Evolutionary conservation across 2,888 invertebrate species (phyloP).

Genomic region (Diaphora mendica): DNA sequence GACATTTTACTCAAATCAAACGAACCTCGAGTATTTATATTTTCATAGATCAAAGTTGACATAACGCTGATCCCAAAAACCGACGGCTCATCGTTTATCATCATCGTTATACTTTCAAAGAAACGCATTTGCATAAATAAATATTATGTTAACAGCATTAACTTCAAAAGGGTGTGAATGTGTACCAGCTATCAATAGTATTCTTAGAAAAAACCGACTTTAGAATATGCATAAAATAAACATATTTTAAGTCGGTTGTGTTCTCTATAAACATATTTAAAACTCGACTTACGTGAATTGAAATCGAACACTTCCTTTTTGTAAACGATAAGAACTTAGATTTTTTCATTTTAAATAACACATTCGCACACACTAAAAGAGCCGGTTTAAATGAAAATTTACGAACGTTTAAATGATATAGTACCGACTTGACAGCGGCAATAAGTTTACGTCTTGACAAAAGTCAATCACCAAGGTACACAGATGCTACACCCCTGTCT

Average conservation of each 20-base stretch:
- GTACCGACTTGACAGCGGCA: slow-evolving; percentile 27
- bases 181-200: slow-evolving; percentile 30
- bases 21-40: not conserved
- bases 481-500: slow-evolving; percentile 37
- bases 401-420: slow-evolving; percentile 17
- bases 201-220: slow-evolving; percentile 35
- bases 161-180: slow-evolving; percentile 47
- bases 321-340: slow-evolving; percentile 37
- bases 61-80: slow-evolving; percentile 28
- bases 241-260: not conserved
- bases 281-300: slow-evolving; percentile 41
- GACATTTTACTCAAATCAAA: not conserved
- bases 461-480: slow-evolving; percentile 32
- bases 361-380: not conserved
- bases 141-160: slow-evolving; percentile 44
- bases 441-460: slow-evolving; percentile 22
- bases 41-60: slow-evolving; percentile 7
- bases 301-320: slow-evolving; percentile 35
- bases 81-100: slow-evolving; percentile 23
- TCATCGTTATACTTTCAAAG: slow-evolving; percentile 45
- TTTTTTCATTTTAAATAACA: slow-evolving; percentile 30
- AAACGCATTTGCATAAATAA: slow-evolving; percentile 53
- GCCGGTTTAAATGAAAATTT: not conserved
- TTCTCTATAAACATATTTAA: not conserved
- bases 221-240: slow-evolving; percentile 15